Percentiles rank a stretch among this genome's conserved stretches.
Conservation (phyloP, 2,797 vertebrate genomes). For the Macrochelys suwanniensis region DNA sequence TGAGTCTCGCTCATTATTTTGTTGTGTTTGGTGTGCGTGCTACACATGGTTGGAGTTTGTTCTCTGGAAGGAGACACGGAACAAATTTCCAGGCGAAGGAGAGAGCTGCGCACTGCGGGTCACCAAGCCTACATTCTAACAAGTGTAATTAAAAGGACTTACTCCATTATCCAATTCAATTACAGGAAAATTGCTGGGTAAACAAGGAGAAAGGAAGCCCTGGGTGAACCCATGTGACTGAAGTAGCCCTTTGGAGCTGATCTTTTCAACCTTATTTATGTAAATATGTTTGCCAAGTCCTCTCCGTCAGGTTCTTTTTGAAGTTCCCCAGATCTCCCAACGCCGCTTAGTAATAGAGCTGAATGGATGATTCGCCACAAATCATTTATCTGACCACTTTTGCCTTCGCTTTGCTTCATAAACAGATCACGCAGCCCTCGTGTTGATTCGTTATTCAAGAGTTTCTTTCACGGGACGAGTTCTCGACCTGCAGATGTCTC, state of each 20-base stretch:
- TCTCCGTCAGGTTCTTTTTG: not conserved
- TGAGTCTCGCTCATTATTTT: not conserved
- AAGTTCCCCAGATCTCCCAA: not conserved
- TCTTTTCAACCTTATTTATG: conserved; percentile 15
- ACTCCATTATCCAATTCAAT: conserved; percentile 14
- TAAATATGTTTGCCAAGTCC: not conserved
- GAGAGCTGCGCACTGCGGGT: not conserved
- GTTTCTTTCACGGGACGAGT: not conserved
- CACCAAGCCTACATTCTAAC: conserved; percentile 4
- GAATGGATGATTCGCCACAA: not conserved
- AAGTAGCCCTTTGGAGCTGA: conserved; percentile 8
- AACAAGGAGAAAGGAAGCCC: conserved; percentile 22
- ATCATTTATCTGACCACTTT: not conserved
- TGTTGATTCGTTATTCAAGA: not conserved
- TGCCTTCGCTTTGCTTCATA: not conserved
- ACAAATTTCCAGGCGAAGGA: not conserved
- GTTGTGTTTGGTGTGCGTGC: accelerated
- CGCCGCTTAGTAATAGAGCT: not conserved
- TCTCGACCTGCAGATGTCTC: not conserved
- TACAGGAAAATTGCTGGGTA: conserved; percentile 17
- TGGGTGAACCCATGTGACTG: not conserved
- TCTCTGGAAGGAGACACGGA: not conserved
- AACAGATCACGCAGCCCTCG: not conserved
- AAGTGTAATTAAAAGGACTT: conserved; percentile 2
- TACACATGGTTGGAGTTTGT: accelerated